Evolutionary conservation across 92 coral and sea anemone species (phyloP).

Genomic region (Micromussa lordhowensis): DNA sequence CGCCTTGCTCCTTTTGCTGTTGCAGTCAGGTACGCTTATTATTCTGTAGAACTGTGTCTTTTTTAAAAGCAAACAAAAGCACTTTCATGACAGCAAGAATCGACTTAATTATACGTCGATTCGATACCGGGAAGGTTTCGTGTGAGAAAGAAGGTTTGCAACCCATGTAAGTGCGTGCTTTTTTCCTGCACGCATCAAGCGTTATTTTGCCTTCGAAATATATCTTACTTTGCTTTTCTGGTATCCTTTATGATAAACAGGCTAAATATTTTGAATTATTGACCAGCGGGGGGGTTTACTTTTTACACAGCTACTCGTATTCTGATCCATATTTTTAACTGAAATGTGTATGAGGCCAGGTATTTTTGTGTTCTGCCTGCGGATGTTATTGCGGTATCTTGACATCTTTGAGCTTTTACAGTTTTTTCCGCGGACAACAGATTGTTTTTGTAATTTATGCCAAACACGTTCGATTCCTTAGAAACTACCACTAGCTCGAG

Average conservation of each 20-base stretch:
- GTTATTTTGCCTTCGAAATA: neutral
- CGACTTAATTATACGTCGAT: neutral
- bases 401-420: neutral
- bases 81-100: neutral
- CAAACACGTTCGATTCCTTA: neutral
- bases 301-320: neutral
- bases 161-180: neutral
- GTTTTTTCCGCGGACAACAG: neutral
- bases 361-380: neutral
- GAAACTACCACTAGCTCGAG: neutral
- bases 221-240: neutral
- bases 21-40: conserved; percentile 13
- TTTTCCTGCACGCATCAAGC: neutral
- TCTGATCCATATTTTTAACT: neutral
- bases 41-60: neutral
- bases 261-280: neutral
- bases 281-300: neutral
- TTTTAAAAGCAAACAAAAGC: neutral
- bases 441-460: conserved; percentile 2
- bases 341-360: neutral
- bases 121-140: neutral
- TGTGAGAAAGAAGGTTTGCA: no score
- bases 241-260: neutral
- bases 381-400: neutral
- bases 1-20: conserved; percentile 14